Evolutionary conservation across 2,113 vertebrate species (phyloP).

Genomic region (Lophura nycthemera): DNA sequence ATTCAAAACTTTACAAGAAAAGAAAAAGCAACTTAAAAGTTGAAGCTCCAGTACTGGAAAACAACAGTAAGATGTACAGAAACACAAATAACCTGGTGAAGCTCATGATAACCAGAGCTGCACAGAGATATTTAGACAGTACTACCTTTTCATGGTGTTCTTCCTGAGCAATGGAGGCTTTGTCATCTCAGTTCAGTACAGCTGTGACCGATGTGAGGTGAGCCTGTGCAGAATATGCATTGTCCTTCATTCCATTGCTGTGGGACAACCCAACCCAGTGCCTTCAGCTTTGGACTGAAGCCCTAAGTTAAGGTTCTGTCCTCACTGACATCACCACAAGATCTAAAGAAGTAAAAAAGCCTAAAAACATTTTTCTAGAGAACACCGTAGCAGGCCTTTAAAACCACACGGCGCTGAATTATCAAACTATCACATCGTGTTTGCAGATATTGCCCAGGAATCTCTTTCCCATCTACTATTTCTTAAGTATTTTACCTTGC

Average conservation of each 20-base stretch:
- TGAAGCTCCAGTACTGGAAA: neutral
- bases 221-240: neutral
- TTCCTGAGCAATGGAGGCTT: neutral
- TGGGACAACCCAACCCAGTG: neutral
- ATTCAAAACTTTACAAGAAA: neutral
- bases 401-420: fast-evolving
- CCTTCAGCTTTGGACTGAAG: neutral
- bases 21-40: neutral
- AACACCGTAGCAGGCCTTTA: neutral
- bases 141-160: neutral
- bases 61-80: neutral
- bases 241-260: fast-evolving
- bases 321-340: neutral
- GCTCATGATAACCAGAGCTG: neutral
- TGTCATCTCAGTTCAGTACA: neutral
- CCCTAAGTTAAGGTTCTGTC: fast-evolving
- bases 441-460: neutral
- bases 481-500: neutral
- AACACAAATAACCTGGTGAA: neutral
- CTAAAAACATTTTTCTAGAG: neutral
- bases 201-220: fast-evolving
- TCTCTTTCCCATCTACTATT: neutral
- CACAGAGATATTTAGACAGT: neutral
- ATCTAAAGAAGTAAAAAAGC: neutral
- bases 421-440: neutral